Base-by-base conservation (phyloP, 2,113 vertebrate genomes). In the Alaudala cheleensis region DNA sequence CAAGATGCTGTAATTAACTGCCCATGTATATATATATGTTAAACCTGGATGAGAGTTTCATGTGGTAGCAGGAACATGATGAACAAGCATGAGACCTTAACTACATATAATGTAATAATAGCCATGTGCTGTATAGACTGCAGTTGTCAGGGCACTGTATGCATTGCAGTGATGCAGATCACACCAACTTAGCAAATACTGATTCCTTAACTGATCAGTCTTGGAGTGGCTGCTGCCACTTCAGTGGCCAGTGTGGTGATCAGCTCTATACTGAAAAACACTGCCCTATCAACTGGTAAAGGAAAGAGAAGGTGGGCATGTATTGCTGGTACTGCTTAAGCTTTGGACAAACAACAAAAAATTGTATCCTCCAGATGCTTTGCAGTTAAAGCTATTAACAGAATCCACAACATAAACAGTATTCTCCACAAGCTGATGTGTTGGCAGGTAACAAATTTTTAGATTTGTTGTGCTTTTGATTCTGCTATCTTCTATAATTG, bases 1-100 rank as follows among this genome's bases (percentile, higher is more conserved):
- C 23, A 56, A 45, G 23, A 23, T 13, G 7, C 42, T 73, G 78
- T 61, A 51, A 61, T 80, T 60, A 69, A 40, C 50, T 93, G 29
- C 37, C 60, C 11, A 1, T 39, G 26, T 65, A 3, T 62, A 69
- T 25, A 26, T 28, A 3, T 40, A 5, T 53, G 14, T 65, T 4
- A 72, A 31, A 80, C 39, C 28, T 6, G 10, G 28, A 33, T 76
- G 28, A 20, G 66, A 72, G 26, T 85, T 80, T 14, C 4, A 3
- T 0, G 0, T n/a, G 24, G 3, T 21, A 54, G 31, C n/a, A 49
- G n/a, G 62, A 82, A 42, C 12, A 25, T 60, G 7, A 10, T 33
- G 37, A 65, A 29, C 0, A 8, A 65, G 17, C 28, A 13, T 1
- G 29, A 72, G 39, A 26, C 18, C 50, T 58, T 78, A 77, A 28